Conservation (phyloP, 2,113 vertebrate genomes). For the Heterocephalus glaber region DNA sequence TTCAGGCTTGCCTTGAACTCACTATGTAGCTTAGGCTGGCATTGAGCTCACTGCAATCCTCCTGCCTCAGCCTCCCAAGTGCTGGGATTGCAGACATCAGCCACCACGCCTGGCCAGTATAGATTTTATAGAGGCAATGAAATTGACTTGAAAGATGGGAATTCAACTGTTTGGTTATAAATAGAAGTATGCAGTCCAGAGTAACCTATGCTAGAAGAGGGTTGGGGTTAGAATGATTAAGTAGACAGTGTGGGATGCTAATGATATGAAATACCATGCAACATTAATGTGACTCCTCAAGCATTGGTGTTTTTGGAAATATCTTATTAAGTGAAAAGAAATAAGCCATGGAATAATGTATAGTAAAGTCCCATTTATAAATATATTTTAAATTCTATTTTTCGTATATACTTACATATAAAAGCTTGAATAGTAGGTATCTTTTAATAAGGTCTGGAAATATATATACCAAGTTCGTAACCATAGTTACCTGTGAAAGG, state of each 20-base stretch:
- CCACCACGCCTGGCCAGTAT: background rate
- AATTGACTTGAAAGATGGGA: background rate
- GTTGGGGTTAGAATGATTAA: background rate
- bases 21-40: background rate
- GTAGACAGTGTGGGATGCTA: background rate
- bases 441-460: slow-evolving; percentile 21
- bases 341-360: background rate
- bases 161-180: background rate
- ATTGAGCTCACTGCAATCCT: background rate
- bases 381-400: background rate
- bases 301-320: background rate
- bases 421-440: slow-evolving; percentile 14
- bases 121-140: background rate
- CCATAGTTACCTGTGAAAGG: slow-evolving; percentile 14
- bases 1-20: background rate
- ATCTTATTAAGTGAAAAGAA: background rate
- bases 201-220: background rate
- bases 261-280: background rate
- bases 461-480: background rate
- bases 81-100: too few species aligned
- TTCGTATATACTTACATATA: background rate
- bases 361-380: background rate
- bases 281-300: background rate
- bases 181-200: background rate
- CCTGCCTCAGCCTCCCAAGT: background rate